Conservation (phyloP, 2,113 vertebrate genomes). For the Acrocephalus arundinaceus region DNA sequence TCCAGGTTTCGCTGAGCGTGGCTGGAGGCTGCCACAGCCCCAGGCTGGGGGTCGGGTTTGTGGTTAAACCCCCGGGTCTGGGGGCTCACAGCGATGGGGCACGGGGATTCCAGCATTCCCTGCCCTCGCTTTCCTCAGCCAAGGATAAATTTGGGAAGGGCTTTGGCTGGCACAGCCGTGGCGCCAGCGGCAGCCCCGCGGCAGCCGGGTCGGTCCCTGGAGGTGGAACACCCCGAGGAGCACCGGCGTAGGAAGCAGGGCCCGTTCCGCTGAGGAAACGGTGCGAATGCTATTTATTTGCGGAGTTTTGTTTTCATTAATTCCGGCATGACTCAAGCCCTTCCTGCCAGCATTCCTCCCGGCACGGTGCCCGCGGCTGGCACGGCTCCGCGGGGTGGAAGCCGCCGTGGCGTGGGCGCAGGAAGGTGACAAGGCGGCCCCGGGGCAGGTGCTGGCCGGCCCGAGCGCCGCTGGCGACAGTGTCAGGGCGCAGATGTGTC, state of each 20-base stretch:
- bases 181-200: background rate
- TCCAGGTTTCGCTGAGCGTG: background rate
- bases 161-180: rapidly evolving
- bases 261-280: background rate
- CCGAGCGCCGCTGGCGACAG: background rate
- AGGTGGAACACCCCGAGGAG: background rate
- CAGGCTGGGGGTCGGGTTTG: background rate
- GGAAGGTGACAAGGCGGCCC: background rate
- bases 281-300: background rate
- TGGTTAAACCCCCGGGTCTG: rapidly evolving
- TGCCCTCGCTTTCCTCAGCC: background rate
- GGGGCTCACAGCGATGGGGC: rapidly evolving
- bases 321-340: background rate
- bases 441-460: background rate
- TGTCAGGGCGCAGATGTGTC: background rate
- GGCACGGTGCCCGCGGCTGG: background rate
- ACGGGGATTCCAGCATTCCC: background rate
- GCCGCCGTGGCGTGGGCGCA: background rate
- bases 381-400: background rate
- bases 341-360: background rate
- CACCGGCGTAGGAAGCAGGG: background rate
- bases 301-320: conserved; percentile 12
- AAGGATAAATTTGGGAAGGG: background rate
- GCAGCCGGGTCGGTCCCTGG: background rate
- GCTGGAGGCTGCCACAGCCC: background rate